Base-by-base conservation (phyloP, 2,113 vertebrate genomes). In the Paramisgurnus dabryanus region DNA sequence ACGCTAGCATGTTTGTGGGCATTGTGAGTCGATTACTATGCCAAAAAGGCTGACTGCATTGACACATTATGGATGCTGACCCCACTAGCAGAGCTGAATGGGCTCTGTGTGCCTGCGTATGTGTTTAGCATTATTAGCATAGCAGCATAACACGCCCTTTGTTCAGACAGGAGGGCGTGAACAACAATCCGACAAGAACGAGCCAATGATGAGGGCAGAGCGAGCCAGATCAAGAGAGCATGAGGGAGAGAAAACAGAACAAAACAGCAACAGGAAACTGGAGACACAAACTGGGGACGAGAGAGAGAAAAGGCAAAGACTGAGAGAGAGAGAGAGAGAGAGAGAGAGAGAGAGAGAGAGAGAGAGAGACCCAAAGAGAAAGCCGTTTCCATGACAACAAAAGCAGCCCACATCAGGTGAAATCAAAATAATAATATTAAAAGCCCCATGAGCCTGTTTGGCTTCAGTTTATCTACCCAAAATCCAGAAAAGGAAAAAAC, bases 341-440 rank as follows among this genome's bases (percentile, higher is more conserved):
- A 58, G 5, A 50, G 41, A 40, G 6, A 12, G 57, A 50, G 67
- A 66, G 41, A 47, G 67, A 17, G 61, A 67, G 78, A 45, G 65
- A 18, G 61, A 27, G 78, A 57, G 6, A 57, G 22, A 22, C 22
- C 47, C 17, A 58, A 81, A 77, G 60, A 75, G 82, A 79, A 84
- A 88, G 82, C 82, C 84, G 92, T 92, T 90, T 74, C 90, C 83
- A 92, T 92, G 89, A 88, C 80, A 13, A 93, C 86, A 66, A 58
- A 69, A 69, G 80, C 82, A 86, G 87, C 83, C 68, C 39, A 86
- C 84, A 77, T 87, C 85, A 73, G 65, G 84, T 72, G 79, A 86
- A 81, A 6, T 72, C n/a, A 83, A 72, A 57, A 58, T 79, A 13
- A 53, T 41, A 39, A 66, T 34, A 34, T 34, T 34, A 78, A 47